Base-by-base conservation (phyloP, 2,888 invertebrate genomes). In the Lordiphosa andalusiaca region DNA sequence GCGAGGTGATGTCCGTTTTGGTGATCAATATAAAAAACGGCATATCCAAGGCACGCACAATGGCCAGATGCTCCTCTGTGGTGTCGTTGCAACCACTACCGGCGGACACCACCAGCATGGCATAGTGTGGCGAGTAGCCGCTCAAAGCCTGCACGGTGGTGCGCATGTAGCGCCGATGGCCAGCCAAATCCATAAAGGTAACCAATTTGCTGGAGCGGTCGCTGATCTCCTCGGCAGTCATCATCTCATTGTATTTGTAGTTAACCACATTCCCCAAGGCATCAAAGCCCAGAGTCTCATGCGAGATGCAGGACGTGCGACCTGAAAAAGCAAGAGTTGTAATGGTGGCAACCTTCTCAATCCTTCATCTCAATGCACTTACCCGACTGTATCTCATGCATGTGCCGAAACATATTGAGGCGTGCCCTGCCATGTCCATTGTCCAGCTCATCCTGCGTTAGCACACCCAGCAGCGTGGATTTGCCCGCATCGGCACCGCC, bases 401-500 rank as follows among this genome's bases (percentile, higher is more conserved):
- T 91, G 86, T 99, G 95, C 3, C 96, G 90, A 89, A 99, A 97
- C 93, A 99, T 95, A 90, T 98, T 99, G 6, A 99, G 91, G 1
- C 99, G 92, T 0, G 99, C 98, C 83, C 96, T 93, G 5, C 99
- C 98, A 56, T 96, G 91, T 0, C 99, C 99, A 90, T 99, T 98
- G 89, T 99, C 99, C 60, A 97, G 91, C 88, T 96, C 96, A 23
- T 98, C 98, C 90, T 98, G 98, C 0, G 98, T 98, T 30, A 99
- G 90, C 0, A 99, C 98, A 9, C 99, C 99, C 30, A 98, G 91
- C 33, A 99, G 91, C 0, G 98, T 99, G 5, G 98, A 98, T 88
- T 99, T 99, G n/a, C 98, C 98, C 1, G 96, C 97, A 90, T 98
- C 98, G 71, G 97, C 97, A 73, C 96, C 96, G 0, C 99, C 99